These are phyloP conservation scores for Vanessa atalanta DNA, from an alignment of 1,140 invertebrate genomes.

Conservation along the genomic window DNA sequence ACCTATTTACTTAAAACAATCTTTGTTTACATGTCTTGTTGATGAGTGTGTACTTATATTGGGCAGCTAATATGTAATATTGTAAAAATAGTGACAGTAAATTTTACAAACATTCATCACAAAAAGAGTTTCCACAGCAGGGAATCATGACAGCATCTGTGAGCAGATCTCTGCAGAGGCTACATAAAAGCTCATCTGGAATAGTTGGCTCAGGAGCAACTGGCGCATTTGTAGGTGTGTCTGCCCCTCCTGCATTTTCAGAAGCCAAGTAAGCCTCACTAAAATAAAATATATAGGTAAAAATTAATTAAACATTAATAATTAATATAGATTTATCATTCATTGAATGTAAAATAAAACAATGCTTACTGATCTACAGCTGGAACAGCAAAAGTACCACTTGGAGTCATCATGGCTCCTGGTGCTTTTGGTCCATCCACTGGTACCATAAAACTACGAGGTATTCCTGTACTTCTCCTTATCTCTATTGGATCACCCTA, in stretches of 20 bases:
- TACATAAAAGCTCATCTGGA: slow-evolving; percentile 95
- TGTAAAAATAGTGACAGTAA: not conserved
- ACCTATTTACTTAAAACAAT: too few species aligned
- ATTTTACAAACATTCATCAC: slow-evolving; percentile 94
- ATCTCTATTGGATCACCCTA: slow-evolving; percentile 87
- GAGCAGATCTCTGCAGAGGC: slow-evolving; percentile 95
- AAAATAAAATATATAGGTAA: slow-evolving; percentile 41
- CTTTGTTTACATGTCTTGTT: too few species aligned
- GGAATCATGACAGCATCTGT: slow-evolving; percentile 98
- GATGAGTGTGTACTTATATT: too few species aligned
- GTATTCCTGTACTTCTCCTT: slow-evolving; percentile 98
- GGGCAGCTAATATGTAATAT: too few species aligned
- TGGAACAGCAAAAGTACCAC: slow-evolving; percentile 94
- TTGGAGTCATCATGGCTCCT: slow-evolving; percentile 96
- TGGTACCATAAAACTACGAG: slow-evolving; percentile 96
- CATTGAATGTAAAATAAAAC: not conserved
- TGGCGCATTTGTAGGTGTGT: slow-evolving; percentile 60
- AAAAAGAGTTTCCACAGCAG: slow-evolving; percentile 98
- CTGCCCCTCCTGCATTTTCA: slow-evolving; percentile 82
- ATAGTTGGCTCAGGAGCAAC: slow-evolving; percentile 87
- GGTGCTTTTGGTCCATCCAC: slow-evolving; percentile 93
- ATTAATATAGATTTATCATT: not conserved
- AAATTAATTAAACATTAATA: not conserved
- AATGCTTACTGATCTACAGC: slow-evolving; percentile 93
- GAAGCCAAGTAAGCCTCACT: slow-evolving; percentile 90